phyloP scores from a whole-genome alignment of 2,113 vertebrate species.

The Caloenas nicobarica region DNA sequence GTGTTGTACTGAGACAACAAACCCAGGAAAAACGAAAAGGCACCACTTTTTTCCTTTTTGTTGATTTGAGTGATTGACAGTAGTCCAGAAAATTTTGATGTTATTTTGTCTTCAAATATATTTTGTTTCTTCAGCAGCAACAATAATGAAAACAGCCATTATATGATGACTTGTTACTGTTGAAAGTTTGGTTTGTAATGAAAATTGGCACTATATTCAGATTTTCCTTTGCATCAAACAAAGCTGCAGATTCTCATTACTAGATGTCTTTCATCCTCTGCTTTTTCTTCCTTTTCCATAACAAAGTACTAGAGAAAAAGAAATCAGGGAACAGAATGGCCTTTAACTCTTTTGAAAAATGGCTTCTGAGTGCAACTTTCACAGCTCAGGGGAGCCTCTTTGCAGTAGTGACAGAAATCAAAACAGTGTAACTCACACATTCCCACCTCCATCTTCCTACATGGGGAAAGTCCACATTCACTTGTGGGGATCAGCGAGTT shows the following conservation, averaged over 20 bases:
- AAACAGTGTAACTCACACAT: neutral
- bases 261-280: neutral
- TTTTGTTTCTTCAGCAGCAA: neutral
- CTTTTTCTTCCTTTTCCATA: neutral
- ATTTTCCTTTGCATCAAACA: neutral
- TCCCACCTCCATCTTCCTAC: neutral
- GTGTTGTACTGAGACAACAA: neutral
- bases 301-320: neutral
- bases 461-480: neutral
- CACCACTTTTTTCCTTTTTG: neutral
- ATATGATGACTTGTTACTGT: neutral
- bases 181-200: neutral
- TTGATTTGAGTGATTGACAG: neutral
- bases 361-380: neutral
- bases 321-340: neutral
- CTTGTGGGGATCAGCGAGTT: neutral
- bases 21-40: neutral
- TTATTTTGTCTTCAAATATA: neutral
- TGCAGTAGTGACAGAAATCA: neutral
- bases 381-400: neutral
- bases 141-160: neutral
- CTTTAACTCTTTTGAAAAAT: neutral
- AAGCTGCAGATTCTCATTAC: neutral
- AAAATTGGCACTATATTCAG: neutral
- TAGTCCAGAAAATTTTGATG: neutral